Base-by-base conservation (phyloP, 2,888 invertebrate species). In the Azorinus chamasolen region DNA sequence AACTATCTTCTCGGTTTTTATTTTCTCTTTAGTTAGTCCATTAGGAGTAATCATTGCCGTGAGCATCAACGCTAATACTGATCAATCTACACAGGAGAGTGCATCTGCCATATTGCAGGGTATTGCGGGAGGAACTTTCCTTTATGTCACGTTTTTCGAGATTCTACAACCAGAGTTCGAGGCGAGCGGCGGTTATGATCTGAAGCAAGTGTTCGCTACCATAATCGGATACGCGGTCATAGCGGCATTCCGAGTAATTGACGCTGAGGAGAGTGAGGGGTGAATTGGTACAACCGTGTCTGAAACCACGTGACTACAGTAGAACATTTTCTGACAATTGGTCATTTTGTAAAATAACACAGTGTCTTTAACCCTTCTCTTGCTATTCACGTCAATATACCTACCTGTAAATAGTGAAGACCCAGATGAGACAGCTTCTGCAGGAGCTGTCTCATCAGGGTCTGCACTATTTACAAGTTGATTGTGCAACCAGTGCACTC, bases 141-240 rank as follows among this genome's bases (percentile, higher is more conserved):
- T 65, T 18, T 65, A 65, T 22, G 64, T 65, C 14, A 65, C 64
- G 3, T 65, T 65, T 22, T 65, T 65, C 22, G 64, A 65, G 27
- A 65, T 65, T 20, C 25, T 70, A 16, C 62, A 54, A 12, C 32
- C 48, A 45, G 61, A 61, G 32, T 32, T 61, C 20, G 50, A 12
- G 10, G 22, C n/a, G 14, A n/a, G 16, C 32, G n/a, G n/a, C n/a
- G 48, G 32, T 12, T 48, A 61, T 32, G 61, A 61, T 25, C 45
- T 58, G 4, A 24, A 50, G 1, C 48, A 50, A 50, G 61, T 61
- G 4, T 50, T 62, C 2, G n/a, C 25, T n/a, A 61, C 61, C 1
- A 46, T 62, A 25, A 18, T 70, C 20, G 69, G 69, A 18, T 62
- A 46, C 20, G 24, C 68, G 5, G 16, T 59, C 1, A 43, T 68